Conservation (phyloP, 1,140 invertebrate genomes). For the Odontomachus brunneus region DNA sequence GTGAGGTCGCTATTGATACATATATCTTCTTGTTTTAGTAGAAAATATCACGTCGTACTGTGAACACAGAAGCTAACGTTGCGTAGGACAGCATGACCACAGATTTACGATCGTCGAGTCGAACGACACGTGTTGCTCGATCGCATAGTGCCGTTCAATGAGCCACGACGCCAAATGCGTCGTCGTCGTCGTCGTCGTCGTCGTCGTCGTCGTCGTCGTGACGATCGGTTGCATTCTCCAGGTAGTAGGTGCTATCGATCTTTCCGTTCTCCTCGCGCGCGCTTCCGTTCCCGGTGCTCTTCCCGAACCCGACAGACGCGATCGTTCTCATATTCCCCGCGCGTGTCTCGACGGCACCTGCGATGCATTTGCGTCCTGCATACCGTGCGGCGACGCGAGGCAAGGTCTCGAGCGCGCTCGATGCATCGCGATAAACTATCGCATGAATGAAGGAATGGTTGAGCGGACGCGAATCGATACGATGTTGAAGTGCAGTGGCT, state of each 20-base stretch:
- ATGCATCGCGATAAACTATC: constrained; percentile 7
- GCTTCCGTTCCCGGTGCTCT: constrained; percentile 47
- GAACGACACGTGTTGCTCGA: constrained; percentile 31
- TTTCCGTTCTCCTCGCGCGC: constrained; percentile 26
- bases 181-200: neutral
- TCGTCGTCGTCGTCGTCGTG: too few relatives aligned
- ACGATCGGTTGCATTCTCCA: neutral
- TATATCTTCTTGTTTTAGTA: neutral
- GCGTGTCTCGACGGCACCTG: constrained; percentile 20
- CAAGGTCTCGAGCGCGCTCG: constrained; percentile 48
- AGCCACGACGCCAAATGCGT: constrained; percentile 7
- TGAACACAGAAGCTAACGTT: neutral
- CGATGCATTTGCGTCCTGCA: constrained; percentile 30
- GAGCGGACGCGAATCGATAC: neutral
- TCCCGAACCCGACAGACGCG: neutral
- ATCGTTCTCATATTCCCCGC: constrained; percentile 33
- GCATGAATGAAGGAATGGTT: constrained; percentile 20
- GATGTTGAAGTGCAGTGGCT: too few relatives aligned
- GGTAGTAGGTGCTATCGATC: constrained; percentile 32
- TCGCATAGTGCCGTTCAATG: constrained; percentile 17
- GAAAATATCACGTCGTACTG: neutral
- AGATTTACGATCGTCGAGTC: neutral
- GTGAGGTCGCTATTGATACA: neutral
- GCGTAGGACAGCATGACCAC: neutral
- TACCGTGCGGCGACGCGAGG: constrained; percentile 25